Base-by-base conservation (phyloP, 2,888 invertebrate species). In the Conchocele bisecta region DNA sequence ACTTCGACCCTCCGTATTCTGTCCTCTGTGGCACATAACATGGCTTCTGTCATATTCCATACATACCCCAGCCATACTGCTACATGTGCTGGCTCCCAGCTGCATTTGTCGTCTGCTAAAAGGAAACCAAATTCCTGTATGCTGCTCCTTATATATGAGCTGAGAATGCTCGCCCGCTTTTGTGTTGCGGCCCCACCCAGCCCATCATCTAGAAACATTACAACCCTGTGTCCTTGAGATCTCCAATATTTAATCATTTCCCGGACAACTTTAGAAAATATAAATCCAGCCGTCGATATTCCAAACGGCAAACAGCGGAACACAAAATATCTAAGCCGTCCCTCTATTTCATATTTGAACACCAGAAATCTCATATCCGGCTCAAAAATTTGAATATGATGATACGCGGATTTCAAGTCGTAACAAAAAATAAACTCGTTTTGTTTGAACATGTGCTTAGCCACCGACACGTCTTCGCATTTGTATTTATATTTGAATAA, bases 141-240 rank as follows among this genome's bases (percentile, higher is more conserved):
- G 41, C 65, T 51, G 17, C 33, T 35, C 22, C 65, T 39, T 24
- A 73, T 58, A 15, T 31, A 53, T 31, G 48, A 22, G 22, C 63
- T 44, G 7, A 41, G 15, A 17, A 29, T 15, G 20, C 48, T 39
- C 24, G 72, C 60, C n/a, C 24, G 44, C 11, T 29, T 29, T 29
- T 31, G 53, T 13, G 42, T 39, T 4, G 13, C 35, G n/a, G 24
- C 26, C 20, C 68, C 74, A 5, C 64, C 74, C n/a, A 64, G 22
- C 13, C 75, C 73, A 22, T 79, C 75, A 39, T 79, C 73, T 35
- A 75, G 44, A 70, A 69, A 73, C 56, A 73, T 48, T 5, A 76
- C 41, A 2, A 71, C 33, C 33, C 41, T 71, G 11, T 46, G 28
- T 17, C 72, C 67, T n/a, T 37, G 28, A 17, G 56, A 29, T 53